phyloP scores from a whole-genome alignment of 2,888 invertebrate species.

The Acronicta alni region DNA sequence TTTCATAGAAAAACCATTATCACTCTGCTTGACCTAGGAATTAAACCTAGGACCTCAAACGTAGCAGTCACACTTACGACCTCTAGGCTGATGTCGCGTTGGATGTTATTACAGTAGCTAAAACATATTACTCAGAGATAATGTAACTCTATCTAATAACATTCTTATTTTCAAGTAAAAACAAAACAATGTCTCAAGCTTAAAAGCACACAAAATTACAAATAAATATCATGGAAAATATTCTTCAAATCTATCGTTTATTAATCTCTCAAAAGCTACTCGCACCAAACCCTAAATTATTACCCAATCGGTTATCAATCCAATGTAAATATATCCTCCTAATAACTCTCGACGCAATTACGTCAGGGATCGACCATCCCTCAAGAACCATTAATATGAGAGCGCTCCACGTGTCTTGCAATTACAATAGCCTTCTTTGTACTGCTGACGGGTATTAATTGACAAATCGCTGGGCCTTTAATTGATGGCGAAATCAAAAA shows the following conservation, averaged over 20 bases:
- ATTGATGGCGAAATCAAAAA: constrained; percentile 67
- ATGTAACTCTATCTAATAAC: too few relatives aligned
- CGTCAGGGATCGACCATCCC: constrained; percentile 42
- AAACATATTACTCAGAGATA: too few relatives aligned
- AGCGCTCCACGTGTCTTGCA: constrained; percentile 69
- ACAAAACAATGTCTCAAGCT: too few relatives aligned
- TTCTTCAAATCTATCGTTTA: too few relatives aligned
- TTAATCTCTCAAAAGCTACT: neutral
- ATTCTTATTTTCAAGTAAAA: constrained; percentile 1
- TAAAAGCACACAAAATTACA: too few relatives aligned
- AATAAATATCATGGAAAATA: too few relatives aligned
- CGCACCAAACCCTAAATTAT: neutral
- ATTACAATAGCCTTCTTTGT: constrained; percentile 76
- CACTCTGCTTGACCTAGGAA: too few relatives aligned
- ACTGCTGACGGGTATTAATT: constrained; percentile 75
- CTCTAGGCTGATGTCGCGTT: too few relatives aligned
- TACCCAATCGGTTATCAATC: neutral
- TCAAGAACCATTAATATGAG: constrained; percentile 75
- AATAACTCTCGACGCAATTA: constrained; percentile 59
- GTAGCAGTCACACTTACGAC: too few relatives aligned
- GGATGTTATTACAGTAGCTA: too few relatives aligned
- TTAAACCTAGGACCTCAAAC: too few relatives aligned
- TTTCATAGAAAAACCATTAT: too few relatives aligned
- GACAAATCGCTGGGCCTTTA: constrained; percentile 69
- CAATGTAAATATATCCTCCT: constrained; percentile 40